A percentile compares a stretch with the other conserved stretches of the same genome.
These are phyloP conservation scores for Quadriops clusia DNA, from an alignment of 2,888 invertebrate species.

Conservation along the genomic window DNA sequence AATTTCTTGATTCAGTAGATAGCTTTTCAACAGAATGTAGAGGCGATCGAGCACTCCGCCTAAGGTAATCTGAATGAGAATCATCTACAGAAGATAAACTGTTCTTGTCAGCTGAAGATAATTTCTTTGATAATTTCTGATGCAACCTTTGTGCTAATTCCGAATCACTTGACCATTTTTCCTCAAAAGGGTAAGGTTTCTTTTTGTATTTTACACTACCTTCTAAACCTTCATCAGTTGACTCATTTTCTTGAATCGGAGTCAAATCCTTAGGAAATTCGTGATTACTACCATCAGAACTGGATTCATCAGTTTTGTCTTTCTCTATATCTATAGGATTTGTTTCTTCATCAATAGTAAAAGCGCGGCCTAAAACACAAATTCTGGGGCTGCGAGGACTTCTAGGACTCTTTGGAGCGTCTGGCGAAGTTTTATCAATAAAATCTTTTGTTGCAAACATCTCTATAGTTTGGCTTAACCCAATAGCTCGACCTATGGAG, in stretches of 20 bases:
- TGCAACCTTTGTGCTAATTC: constrained; percentile 33
- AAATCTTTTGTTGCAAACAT: constrained; percentile 52
- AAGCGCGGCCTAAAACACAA: constrained; percentile 34
- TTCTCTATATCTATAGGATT: constrained; percentile 17
- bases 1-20: constrained; percentile 56
- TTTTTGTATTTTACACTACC: constrained; percentile 23
- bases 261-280: constrained; percentile 32
- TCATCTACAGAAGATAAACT: constrained; percentile 34
- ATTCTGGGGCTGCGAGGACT: constrained; percentile 34
- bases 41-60: constrained; percentile 29
- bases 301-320: constrained; percentile 27
- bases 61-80: constrained; percentile 25
- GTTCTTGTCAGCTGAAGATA: constrained; percentile 33
- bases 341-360: constrained; percentile 36
- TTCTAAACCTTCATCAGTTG: constrained; percentile 16
- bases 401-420: constrained; percentile 26
- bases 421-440: constrained; percentile 36
- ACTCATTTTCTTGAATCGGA: constrained; percentile 25
- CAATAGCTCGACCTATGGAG: constrained; percentile 66
- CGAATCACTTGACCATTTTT: constrained; percentile 37
- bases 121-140: constrained; percentile 32
- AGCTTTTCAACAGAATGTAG: constrained; percentile 31
- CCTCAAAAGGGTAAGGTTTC: constrained; percentile 35
- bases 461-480: constrained; percentile 63
- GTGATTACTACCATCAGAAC: constrained; percentile 21